Percentiles rank a stretch among this genome's conserved stretches.
Evolutionary conservation across 2,888 invertebrate species (phyloP).

Genomic region (Amphipoea oculea): DNA sequence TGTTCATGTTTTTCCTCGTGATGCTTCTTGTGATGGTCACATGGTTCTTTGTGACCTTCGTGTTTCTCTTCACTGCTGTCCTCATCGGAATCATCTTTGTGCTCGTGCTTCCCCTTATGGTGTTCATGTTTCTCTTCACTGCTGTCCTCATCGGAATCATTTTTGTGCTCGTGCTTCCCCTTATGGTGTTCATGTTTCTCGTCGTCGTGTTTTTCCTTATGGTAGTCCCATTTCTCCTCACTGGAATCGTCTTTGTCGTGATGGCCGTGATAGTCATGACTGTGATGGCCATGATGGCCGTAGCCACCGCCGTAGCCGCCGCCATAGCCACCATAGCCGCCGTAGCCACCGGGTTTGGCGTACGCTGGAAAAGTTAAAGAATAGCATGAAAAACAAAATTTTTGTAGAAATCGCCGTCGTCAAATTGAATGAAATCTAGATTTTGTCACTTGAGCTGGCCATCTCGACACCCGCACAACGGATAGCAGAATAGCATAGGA

Average conservation of each 20-base stretch:
- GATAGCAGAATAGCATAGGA: not conserved
- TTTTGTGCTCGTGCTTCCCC: slow-evolving; percentile 3
- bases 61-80: slow-evolving; percentile 24
- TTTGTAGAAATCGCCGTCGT: not conserved
- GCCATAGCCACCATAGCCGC: slow-evolving; percentile 17
- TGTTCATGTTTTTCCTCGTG: slow-evolving; percentile 15
- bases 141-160: slow-evolving; percentile 9
- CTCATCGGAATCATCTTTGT: slow-evolving; percentile 16
- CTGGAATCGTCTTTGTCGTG: slow-evolving; percentile 8
- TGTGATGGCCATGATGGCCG: slow-evolving; percentile 31
- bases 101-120: not conserved
- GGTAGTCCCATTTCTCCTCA: not conserved
- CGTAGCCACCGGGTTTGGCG: slow-evolving; percentile 42
- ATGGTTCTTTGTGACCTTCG: slow-evolving; percentile 25
- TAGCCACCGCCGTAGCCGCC: slow-evolving; percentile 33
- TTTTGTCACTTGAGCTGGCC: not conserved
- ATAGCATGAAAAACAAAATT: not conserved
- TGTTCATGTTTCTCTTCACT: slow-evolving; percentile 14
- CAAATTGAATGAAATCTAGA: not conserved
- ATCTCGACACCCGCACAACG: not conserved
- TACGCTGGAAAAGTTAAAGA: slow-evolving; percentile 24
- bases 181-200: slow-evolving; percentile 8
- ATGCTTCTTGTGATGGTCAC: slow-evolving; percentile 26
- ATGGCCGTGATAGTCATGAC: slow-evolving; percentile 16
- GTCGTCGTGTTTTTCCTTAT: slow-evolving; percentile 2